phyloP scores from a whole-genome alignment of 1,140 invertebrate species.

The Ceratina japonica region DNA sequence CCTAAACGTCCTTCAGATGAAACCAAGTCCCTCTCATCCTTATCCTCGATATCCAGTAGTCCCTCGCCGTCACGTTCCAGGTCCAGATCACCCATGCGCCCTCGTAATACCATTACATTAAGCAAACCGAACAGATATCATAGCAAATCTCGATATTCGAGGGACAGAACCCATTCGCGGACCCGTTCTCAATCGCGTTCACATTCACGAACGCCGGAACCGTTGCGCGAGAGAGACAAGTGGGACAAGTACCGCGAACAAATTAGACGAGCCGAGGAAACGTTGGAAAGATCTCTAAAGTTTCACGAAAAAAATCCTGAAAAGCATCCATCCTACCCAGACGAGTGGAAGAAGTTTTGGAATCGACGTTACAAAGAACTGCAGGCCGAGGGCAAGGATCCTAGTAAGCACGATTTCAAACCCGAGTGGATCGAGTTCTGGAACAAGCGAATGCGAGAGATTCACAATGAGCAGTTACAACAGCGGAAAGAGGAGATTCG shows the following conservation, averaged over 20 bases:
- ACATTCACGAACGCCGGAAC: conserved; percentile 67
- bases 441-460: conserved; percentile 88
- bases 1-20: conserved; percentile 71
- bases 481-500: conserved; percentile 81
- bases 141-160: conserved; percentile 59
- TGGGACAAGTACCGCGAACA: conserved; percentile 81
- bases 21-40: conserved; percentile 75
- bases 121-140: conserved; percentile 62
- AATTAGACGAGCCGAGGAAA: conserved; percentile 79
- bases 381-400: conserved; percentile 87
- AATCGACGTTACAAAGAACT: conserved; percentile 89
- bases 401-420: conserved; percentile 89
- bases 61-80: conserved; percentile 73
- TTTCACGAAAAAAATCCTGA: conserved; percentile 91
- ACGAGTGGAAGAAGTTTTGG: conserved; percentile 94
- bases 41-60: conserved; percentile 78
- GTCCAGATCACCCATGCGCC: conserved; percentile 65
- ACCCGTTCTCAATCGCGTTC: conserved; percentile 65
- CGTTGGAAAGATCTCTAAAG: conserved; percentile 79
- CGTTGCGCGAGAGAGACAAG: conserved; percentile 78
- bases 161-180: conserved; percentile 66
- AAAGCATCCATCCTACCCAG: conserved; percentile 90
- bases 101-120: conserved; percentile 39
- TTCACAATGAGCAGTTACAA: conserved; percentile 85
- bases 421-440: conserved; percentile 92